Percentiles rank a stretch among this genome's conserved stretches.
Evolutionary conservation across 1,140 invertebrate species (phyloP).

Genomic region (Lepidurus couesii): DNA sequence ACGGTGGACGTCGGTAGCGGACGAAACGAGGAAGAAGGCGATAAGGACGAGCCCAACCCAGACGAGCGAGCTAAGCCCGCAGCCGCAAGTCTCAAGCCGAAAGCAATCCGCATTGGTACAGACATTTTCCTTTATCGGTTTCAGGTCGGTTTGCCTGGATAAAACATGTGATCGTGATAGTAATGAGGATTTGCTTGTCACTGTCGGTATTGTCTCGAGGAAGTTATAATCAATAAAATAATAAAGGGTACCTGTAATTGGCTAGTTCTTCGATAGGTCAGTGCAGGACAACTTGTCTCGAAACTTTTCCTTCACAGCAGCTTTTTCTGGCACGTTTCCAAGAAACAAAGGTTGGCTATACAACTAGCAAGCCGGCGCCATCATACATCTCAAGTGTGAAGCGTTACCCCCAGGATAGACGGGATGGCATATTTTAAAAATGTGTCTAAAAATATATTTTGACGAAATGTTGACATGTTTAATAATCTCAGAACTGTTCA

Average conservation of each 20-base stretch:
- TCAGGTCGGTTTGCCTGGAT: background rate
- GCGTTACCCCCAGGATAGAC: no score
- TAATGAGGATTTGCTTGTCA: background rate
- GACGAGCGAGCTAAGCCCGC: constrained; percentile 1
- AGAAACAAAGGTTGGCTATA: background rate
- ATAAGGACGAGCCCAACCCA: background rate
- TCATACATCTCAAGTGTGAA: background rate
- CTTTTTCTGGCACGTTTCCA: background rate
- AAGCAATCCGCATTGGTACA: background rate
- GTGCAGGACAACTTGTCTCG: background rate
- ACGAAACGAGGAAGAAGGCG: constrained; percentile 2
- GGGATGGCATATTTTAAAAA: no score
- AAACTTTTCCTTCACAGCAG: background rate
- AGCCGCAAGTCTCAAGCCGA: background rate
- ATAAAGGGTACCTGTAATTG: background rate
- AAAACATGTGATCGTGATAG: background rate
- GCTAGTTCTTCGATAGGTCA: background rate
- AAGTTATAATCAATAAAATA: background rate
- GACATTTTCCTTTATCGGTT: background rate
- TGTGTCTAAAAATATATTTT: no score
- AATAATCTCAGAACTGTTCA: no score
- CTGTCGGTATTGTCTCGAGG: background rate
- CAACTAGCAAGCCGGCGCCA: background rate
- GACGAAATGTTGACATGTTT: no score
- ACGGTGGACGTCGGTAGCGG: background rate